Percentiles rank a stretch among this genome's conserved stretches.
Conservation (phyloP, 2,888 invertebrate species). For the Eilema caniola region DNA sequence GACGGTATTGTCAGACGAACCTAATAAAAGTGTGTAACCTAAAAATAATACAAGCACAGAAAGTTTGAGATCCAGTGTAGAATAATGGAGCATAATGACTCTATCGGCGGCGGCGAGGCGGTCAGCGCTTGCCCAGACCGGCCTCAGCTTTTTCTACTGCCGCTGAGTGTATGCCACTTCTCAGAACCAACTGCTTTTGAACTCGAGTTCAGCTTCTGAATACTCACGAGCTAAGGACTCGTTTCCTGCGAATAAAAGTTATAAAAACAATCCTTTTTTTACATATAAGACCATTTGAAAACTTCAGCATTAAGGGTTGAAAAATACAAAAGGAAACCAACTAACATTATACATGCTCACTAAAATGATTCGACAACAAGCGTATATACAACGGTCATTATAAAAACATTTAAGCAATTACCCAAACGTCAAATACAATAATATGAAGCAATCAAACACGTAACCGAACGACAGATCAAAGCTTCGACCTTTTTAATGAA, state of each 20-base stretch:
- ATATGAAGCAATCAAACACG: conserved; percentile 64
- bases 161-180: conserved; percentile 52
- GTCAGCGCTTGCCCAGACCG: conserved; percentile 50
- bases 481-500: conserved; percentile 72
- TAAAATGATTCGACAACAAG: conserved; percentile 31
- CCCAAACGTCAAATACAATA: conserved; percentile 60
- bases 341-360: conserved; percentile 28
- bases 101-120: conserved; percentile 83
- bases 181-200: conserved; percentile 50
- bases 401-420: conserved; percentile 63
- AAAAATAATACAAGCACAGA: neutral
- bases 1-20: neutral
- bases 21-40: neutral
- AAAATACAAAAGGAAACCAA: conserved; percentile 8
- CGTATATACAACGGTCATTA: conserved; percentile 43
- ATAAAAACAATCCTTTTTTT: neutral
- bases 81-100: conserved; percentile 86
- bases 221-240: conserved; percentile 16
- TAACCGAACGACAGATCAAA: conserved; percentile 69
- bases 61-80: conserved; percentile 64
- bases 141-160: conserved; percentile 57
- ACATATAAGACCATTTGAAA: neutral
- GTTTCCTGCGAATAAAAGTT: conserved; percentile 7
- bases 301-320: neutral
- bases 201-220: conserved; percentile 41